Evolutionary conservation across 2,888 invertebrate species (phyloP), one percentile per base, ranked within the genome.

Genomic region (Octonoba sinensis): DNA sequence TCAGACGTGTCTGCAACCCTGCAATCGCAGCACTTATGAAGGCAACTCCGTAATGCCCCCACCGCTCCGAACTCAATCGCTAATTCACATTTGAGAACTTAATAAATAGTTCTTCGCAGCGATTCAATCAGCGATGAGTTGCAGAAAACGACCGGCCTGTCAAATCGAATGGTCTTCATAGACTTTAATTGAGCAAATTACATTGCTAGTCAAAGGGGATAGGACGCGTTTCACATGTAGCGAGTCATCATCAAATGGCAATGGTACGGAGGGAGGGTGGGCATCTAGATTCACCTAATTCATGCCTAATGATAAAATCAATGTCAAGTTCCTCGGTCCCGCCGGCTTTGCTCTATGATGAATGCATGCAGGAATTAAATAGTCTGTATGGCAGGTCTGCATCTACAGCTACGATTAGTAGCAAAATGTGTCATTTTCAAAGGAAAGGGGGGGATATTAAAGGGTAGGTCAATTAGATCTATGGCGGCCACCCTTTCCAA

Each of bases 131-230:
- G 66, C 65, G 59, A 47, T 65, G 59, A 77, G 47, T 67, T 76
- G 60, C 47, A 18, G 51, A 49, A 79, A 79, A 79, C 78, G 72
- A 79, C 72, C 72, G 72, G 78, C 72, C 72, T 79, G 78, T 79
- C 78, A 78, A 65, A 71, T 78, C 65, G 77, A 78, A 78, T 78
- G 65, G 77, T 78, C 71, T 70, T 78, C 77, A 71, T 71, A 67
- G 78, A 79, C 78, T 79, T 79, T 79, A 79, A 79, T 79, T 79
- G 78, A 79, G 78, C 78, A 79, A 79, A 79, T 79, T 79, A 79
- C 72, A 79, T 72, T 65, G 72, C 72, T 71, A 72, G 77, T 78
- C 77, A 79, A 72, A 79, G 67, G 72, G 65, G 72, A 66, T 65
- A 46, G 71, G 57, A 46, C 59, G 54, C 71, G 18, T 56, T 69